A percentile compares a stretch with the other conserved stretches of the same genome.
Conservation (phyloP, 2,797 vertebrate genomes). For the Nannoperca obscura region DNA sequence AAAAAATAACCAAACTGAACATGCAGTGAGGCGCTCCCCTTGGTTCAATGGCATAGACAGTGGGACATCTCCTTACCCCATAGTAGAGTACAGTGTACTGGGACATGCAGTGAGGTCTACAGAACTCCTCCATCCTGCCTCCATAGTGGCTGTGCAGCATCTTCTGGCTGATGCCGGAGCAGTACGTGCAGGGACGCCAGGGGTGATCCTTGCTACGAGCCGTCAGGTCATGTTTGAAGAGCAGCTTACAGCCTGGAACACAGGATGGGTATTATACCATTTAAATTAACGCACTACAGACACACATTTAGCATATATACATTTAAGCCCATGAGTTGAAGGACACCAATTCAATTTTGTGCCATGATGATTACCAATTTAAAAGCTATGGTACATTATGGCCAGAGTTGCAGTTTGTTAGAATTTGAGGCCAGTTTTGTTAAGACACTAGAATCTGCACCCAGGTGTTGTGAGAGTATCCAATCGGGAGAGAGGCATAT, state of each 20-base stretch:
- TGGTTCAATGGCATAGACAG: not conserved
- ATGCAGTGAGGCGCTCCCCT: not conserved
- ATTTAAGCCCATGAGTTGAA: not conserved
- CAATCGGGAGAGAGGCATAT: too few species aligned
- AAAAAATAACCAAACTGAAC: not conserved
- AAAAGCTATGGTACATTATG: not conserved
- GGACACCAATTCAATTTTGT: not conserved
- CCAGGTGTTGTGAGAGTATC: too few species aligned
- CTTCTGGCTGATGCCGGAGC: conserved; percentile 90
- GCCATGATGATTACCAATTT: rapidly evolving
- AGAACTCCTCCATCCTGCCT: conserved; percentile 95
- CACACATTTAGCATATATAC: not conserved
- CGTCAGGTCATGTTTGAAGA: conserved; percentile 90
- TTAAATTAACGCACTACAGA: not conserved
- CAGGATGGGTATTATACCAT: not conserved
- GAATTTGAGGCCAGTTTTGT: too few species aligned
- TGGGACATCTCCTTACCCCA: conserved; percentile 71
- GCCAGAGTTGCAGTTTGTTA: not conserved
- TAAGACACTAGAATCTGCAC: too few species aligned
- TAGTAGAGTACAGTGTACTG: conserved; percentile 96
- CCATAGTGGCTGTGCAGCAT: conserved; percentile 93
- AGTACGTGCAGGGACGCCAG: conserved; percentile 94
- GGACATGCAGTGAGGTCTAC: conserved; percentile 96
- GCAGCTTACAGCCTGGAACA: conserved; percentile 90
- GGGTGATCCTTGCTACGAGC: conserved; percentile 87